phyloP scores from a whole-genome alignment of 2,113 vertebrate species.

The Hyaena hyaena region DNA sequence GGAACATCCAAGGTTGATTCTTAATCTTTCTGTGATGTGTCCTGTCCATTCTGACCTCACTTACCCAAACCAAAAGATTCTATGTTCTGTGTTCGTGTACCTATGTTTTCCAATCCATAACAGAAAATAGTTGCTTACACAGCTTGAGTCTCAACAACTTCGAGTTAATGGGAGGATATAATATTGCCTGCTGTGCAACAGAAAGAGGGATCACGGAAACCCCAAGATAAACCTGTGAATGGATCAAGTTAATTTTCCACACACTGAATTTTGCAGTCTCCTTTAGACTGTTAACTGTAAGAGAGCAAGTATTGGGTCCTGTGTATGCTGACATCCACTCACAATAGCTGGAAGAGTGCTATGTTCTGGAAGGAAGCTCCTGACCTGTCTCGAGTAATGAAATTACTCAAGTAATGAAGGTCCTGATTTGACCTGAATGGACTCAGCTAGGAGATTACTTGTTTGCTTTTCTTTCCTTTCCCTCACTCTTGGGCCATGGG shows the following conservation, averaged over 20 bases:
- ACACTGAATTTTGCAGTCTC: neutral
- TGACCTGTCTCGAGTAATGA: neutral
- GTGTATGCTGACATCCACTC: neutral
- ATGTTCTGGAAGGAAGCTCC: neutral
- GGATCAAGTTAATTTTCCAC: neutral
- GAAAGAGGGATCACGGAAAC: neutral
- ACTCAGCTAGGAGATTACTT: neutral
- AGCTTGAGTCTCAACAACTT: neutral
- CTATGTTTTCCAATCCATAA: neutral
- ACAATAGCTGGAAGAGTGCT: neutral
- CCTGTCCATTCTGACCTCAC: neutral
- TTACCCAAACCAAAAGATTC: neutral
- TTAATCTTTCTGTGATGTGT: neutral
- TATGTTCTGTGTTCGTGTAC: neutral
- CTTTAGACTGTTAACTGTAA: neutral
- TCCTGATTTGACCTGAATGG: neutral
- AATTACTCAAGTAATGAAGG: neutral
- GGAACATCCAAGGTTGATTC: neutral
- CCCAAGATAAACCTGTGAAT: neutral
- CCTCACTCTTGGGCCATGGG: neutral
- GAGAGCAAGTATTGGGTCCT: neutral
- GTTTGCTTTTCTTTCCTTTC: neutral
- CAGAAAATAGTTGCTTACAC: neutral
- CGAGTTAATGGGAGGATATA: neutral
- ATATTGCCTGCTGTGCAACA: neutral